Evolutionary conservation across 2,113 vertebrate genomes (phyloP).

Genomic region (Lasiurus cinereus): DNA sequence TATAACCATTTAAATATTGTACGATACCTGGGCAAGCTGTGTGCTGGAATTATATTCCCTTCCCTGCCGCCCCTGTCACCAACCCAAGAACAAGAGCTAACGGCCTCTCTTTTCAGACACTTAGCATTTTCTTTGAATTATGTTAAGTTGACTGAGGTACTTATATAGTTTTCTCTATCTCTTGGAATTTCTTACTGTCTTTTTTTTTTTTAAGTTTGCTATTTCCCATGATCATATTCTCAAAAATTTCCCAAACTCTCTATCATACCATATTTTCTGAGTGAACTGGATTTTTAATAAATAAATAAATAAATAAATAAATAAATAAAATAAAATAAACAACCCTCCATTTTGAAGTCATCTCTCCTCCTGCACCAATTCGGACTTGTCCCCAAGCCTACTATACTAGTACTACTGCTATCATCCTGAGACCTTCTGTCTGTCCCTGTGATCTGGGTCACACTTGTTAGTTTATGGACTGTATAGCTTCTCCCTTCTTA

Average conservation of each 20-base stretch:
- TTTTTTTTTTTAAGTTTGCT: neutral
- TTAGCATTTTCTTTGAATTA: neutral
- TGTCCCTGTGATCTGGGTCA: neutral
- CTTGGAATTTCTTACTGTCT: neutral
- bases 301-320: neutral
- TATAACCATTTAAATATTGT: neutral
- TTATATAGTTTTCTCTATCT: neutral
- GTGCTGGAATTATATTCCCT: neutral
- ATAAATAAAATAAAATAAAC: too few relatives aligned
- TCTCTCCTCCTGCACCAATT: neutral
- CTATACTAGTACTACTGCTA: too few relatives aligned
- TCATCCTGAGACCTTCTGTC: neutral
- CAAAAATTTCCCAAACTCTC: neutral
- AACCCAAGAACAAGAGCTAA: neutral
- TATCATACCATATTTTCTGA: neutral
- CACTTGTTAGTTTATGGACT: neutral
- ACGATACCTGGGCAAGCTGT: neutral
- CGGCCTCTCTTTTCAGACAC: neutral
- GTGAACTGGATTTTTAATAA: neutral
- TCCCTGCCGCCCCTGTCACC: neutral
- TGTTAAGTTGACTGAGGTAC: neutral
- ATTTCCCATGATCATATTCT: neutral
- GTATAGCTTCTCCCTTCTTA: neutral
- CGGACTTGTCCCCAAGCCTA: neutral
- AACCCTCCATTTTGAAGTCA: neutral